These are phyloP conservation scores for Rhea pennata DNA, from an alignment of 2,113 vertebrate species.

Conservation along the genomic window DNA sequence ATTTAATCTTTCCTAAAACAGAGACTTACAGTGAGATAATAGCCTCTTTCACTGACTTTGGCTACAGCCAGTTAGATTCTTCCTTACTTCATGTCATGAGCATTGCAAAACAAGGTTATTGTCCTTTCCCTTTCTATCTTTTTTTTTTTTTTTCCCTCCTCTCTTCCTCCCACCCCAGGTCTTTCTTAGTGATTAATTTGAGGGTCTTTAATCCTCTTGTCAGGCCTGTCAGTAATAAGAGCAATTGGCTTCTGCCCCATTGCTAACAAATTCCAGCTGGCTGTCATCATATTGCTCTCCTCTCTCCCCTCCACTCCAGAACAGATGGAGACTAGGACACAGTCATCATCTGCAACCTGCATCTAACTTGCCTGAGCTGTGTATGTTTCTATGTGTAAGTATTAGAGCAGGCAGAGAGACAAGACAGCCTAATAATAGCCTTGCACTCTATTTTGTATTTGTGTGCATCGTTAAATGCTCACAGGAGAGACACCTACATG, in stretches of 20 bases:
- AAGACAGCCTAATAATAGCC: not conserved
- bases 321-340: not conserved
- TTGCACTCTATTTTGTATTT: not conserved
- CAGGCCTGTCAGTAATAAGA: not conserved
- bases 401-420: not conserved
- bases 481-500: not conserved
- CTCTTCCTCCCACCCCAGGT: no score
- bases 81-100: not conserved
- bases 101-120: not conserved
- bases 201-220: not conserved
- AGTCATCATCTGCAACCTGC: not conserved
- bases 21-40: not conserved
- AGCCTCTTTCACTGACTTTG: not conserved
- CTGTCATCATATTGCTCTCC: fast-evolving
- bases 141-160: not conserved
- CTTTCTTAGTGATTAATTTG: not conserved
- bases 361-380: fast-evolving
- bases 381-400: not conserved
- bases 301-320: not conserved
- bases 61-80: not conserved
- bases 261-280: not conserved
- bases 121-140: not conserved
- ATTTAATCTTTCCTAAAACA: not conserved
- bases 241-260: not conserved
- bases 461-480: not conserved